Base-by-base conservation (phyloP, 2,888 invertebrate genomes). In the Imbricaverruca yamaguchii region DNA sequence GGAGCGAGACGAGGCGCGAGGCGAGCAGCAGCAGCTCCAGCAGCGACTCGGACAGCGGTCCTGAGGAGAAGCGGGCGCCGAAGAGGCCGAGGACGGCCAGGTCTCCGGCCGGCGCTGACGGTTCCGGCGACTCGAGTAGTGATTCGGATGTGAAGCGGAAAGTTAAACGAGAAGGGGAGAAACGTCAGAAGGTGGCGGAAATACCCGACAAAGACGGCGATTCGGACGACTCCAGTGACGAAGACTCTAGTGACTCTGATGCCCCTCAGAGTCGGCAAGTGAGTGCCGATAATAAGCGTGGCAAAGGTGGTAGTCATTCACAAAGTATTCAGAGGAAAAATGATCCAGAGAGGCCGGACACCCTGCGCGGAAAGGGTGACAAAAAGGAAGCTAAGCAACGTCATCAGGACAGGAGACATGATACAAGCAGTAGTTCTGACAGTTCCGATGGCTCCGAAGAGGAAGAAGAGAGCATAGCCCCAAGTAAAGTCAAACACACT, bases 211-310 rank as follows among this genome's bases (percentile, higher is more conserved):
- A 65, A 18, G 55, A 74, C 39, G 21, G 53, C 21, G 74, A 21
- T 56, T 59, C 57, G 63, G 59, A 81, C 8, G 77, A 63, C 55
- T 59, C 69, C 57, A 74, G 77, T 15, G 67, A 81, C 15, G 39
- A 80, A 6, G 77, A 77, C 53, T 39, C 69, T 39, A 74, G 77
- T 15, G 67, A 81, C 18, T 56, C 74, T 7, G 23, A 74, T 15
- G n/a, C 39, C 11, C 13, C 12, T 80, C 57, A 77, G 39, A 59
- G 3, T 25, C 21, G 15, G n/a, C 55, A 63, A 18, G 65, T 65
- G 55, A 12, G 59, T 61, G n/a, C 55, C 23, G 11, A 55, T 15
- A 8, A 56, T n/a, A 59, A 77, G 77, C 39, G n/a, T 57, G 65
- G 56, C 12, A 15, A 15, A 59, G 15, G 7, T 59, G 15, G 59